Percentiles rank a stretch among this genome's conserved stretches.
Conservation (phyloP, 2,888 invertebrate species). For the Chelonus formosanus region DNA sequence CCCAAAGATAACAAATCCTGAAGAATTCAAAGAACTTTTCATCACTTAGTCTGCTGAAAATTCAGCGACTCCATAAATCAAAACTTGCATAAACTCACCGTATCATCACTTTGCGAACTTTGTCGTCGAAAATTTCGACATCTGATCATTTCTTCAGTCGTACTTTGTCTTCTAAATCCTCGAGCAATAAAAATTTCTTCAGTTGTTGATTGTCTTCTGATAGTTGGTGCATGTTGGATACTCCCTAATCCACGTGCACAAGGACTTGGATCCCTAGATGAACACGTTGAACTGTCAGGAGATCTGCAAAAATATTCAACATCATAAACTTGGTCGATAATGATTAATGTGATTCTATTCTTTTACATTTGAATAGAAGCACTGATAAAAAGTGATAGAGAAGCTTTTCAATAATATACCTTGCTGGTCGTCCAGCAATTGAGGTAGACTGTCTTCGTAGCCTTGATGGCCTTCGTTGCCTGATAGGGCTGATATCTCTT, state of each 20-base stretch:
- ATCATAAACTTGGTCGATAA: not conserved
- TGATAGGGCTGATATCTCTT: conserved; percentile 81
- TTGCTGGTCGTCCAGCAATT: conserved; percentile 71
- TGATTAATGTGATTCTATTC: not conserved
- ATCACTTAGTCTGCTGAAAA: too few relatives aligned
- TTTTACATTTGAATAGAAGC: not conserved
- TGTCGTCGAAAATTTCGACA: conserved; percentile 91
- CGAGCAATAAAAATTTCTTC: conserved; percentile 91
- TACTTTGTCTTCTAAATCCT: conserved; percentile 88
- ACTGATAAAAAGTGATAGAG: conserved; percentile 6
- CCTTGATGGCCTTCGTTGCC: conserved; percentile 72
- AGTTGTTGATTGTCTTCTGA: conserved; percentile 87
- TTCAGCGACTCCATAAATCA: not conserved
- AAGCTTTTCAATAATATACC: conserved; percentile 46
- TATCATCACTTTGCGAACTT: conserved; percentile 88
- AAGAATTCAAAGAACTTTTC: too few relatives aligned
- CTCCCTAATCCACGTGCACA: conserved; percentile 69
- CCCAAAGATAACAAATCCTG: too few relatives aligned
- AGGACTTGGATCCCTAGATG: conserved; percentile 87
- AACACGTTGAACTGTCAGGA: conserved; percentile 74
- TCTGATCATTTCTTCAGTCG: conserved; percentile 92
- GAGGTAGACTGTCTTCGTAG: conserved; percentile 83
- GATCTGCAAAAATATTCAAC: conserved; percentile 55
- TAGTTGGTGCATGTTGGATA: conserved; percentile 70
- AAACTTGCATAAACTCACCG: conserved; percentile 40